phyloP scores from a whole-genome alignment of 2,888 invertebrate genomes.

The Heliconius sara region DNA sequence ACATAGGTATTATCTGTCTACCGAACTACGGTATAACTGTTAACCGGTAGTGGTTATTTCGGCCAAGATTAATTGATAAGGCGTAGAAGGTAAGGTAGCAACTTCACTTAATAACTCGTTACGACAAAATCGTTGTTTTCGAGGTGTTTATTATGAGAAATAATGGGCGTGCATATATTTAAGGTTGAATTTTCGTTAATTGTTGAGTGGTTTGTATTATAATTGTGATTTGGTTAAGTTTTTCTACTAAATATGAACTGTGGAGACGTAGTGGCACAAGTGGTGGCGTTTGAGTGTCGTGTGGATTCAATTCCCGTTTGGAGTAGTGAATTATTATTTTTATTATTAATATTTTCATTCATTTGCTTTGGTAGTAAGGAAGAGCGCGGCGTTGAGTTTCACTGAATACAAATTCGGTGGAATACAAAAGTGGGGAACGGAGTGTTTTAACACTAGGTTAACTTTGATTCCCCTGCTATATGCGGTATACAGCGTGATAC shows the following conservation, averaged over 20 bases:
- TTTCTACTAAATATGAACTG: background rate
- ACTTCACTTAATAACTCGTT: constrained; percentile 31
- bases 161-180: constrained; percentile 36
- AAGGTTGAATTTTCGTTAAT: background rate
- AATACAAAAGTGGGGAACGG: no score
- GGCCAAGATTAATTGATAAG: constrained; percentile 63
- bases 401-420: no score
- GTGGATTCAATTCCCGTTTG: background rate
- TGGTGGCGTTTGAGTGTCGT: no score
- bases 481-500: no score
- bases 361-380: no score
- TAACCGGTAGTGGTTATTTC: constrained; percentile 58
- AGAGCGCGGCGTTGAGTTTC: no score
- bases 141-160: constrained; percentile 39
- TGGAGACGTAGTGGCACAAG: background rate
- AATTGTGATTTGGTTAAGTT: background rate
- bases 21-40: constrained; percentile 45
- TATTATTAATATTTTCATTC: background rate
- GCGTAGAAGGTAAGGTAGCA: constrained; percentile 34
- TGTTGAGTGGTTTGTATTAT: background rate
- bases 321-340: background rate
- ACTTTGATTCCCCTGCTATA: no score
- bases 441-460: no score
- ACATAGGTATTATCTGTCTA: constrained; percentile 1
- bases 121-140: constrained; percentile 34